A percentile compares a stretch with the other conserved stretches of the same genome.
Conservation (phyloP, 2,113 vertebrate genomes). For the Taxidea taxus region DNA sequence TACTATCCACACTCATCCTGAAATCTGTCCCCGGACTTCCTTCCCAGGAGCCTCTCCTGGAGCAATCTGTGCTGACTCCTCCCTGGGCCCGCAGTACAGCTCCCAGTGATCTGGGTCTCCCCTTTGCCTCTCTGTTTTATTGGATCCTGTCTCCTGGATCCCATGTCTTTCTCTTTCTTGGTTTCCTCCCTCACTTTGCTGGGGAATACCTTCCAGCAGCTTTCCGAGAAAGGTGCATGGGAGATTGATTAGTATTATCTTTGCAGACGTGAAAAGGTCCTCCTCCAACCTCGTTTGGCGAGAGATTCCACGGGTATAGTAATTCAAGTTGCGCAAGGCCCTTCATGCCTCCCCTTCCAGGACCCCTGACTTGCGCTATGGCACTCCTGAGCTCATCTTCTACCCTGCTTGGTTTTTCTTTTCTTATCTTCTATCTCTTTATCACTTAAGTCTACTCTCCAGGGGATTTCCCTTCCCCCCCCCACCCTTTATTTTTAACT, state of each 20-base stretch:
- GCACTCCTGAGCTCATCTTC: neutral
- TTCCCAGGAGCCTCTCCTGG: neutral
- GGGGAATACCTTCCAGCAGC: neutral
- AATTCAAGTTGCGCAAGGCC: neutral
- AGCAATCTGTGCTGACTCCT: rapidly evolving
- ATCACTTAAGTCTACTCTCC: neutral
- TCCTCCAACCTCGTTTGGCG: neutral
- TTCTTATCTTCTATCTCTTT: neutral
- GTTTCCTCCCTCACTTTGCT: neutral
- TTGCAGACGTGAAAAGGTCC: neutral
- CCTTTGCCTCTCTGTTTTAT: neutral
- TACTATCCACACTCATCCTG: neutral
- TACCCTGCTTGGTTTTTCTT: neutral
- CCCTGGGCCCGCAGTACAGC: neutral
- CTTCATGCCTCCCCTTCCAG: neutral
- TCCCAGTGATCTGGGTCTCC: too few species aligned
- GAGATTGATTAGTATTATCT: neutral
- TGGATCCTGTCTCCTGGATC: neutral
- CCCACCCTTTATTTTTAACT: neutral
- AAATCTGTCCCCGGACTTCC: neutral
- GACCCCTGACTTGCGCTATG: neutral
- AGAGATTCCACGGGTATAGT: neutral
- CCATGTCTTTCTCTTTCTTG: neutral
- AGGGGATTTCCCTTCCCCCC: neutral
- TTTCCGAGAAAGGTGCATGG: neutral